These are phyloP conservation scores for Lophotriccus pileatus DNA, from an alignment of 2,797 vertebrate species.

Conservation along the genomic window DNA sequence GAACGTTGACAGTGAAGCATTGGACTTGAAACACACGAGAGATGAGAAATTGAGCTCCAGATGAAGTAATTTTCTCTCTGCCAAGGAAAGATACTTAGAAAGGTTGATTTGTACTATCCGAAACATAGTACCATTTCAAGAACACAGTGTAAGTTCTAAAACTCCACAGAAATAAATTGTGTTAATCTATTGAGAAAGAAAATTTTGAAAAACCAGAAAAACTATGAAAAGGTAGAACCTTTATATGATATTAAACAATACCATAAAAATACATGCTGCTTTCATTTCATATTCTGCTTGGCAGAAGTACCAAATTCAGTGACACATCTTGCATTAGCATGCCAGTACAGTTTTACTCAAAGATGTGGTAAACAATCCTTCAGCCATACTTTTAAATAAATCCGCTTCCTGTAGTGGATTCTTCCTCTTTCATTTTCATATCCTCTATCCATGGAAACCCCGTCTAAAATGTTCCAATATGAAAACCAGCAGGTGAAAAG, in stretches of 20 bases:
- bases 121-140: background rate
- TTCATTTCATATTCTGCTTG: background rate
- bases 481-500: background rate
- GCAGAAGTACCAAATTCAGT: background rate
- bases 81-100: background rate
- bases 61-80: background rate
- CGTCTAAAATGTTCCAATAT: background rate
- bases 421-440: constrained; percentile 12
- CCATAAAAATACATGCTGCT: background rate
- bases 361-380: background rate
- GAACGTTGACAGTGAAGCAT: background rate
- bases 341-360: background rate
- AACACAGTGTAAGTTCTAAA: background rate
- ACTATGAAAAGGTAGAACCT: background rate
- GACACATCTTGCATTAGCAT: background rate
- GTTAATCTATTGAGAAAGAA: background rate
- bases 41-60: background rate
- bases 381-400: background rate
- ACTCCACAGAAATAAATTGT: background rate
- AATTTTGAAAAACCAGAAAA: too few species aligned
- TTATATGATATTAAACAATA: background rate
- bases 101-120: background rate
- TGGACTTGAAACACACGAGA: background rate
- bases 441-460: background rate
- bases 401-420: background rate